These are phyloP conservation scores for Bombus confusus DNA, from an alignment of 1,140 invertebrate genomes.

Conservation along the genomic window DNA sequence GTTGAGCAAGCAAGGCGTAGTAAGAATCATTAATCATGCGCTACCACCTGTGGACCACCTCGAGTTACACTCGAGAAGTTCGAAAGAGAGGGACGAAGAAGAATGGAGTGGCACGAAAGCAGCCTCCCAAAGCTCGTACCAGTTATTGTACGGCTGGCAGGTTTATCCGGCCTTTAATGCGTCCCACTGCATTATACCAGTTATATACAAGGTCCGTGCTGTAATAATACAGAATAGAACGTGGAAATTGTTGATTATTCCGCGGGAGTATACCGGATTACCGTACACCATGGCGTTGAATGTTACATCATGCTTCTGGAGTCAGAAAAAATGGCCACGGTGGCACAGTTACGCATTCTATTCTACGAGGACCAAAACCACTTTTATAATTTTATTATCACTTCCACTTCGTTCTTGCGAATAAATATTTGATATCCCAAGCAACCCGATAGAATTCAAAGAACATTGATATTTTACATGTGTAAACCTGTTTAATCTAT, in stretches of 20 bases:
- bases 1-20: conserved; percentile 36
- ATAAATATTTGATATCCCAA: background rate
- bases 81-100: conserved; percentile 30
- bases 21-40: conserved; percentile 67
- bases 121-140: conserved; percentile 33
- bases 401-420: background rate
- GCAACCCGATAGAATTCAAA: too few relatives aligned
- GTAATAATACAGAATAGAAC: conserved; percentile 54
- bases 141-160: conserved; percentile 67
- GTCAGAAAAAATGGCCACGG: background rate
- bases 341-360: background rate
- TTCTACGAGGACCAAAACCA: background rate
- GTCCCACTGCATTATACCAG: conserved; percentile 50
- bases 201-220: conserved; percentile 48
- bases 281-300: conserved; percentile 8
- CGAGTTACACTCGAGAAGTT: background rate
- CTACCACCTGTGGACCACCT: conserved; percentile 59
- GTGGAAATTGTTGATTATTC: conserved; percentile 57
- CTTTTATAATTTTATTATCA: too few relatives aligned
- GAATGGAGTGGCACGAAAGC: conserved; percentile 30
- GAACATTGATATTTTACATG: background rate
- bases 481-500: background rate
- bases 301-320: background rate
- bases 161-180: conserved; percentile 67
- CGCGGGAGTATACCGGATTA: conserved; percentile 32